phyloP scores from a whole-genome alignment of 2,797 vertebrate species.

The Bucorvus abyssinicus region DNA sequence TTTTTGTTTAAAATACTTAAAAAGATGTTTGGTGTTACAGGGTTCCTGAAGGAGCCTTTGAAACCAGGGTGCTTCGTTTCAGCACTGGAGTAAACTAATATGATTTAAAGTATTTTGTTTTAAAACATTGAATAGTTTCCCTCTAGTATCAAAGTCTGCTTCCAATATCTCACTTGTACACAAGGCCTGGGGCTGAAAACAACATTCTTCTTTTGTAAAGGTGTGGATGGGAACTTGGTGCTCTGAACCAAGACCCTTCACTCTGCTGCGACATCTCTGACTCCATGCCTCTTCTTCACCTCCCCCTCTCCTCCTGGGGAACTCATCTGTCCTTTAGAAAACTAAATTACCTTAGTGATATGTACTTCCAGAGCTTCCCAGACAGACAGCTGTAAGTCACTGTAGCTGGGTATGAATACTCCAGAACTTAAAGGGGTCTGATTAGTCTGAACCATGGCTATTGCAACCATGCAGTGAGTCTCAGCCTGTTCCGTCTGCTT shows the following conservation, averaged over 20 bases:
- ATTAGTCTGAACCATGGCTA: fast-evolving
- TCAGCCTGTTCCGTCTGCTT: background rate
- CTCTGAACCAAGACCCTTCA: background rate
- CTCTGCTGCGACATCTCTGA: fast-evolving
- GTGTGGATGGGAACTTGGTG: background rate
- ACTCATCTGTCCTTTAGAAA: background rate
- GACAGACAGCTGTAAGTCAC: background rate
- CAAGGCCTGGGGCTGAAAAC: background rate
- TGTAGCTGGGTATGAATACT: background rate
- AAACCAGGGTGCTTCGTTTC: background rate
- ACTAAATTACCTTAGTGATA: background rate
- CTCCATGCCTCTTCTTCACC: background rate
- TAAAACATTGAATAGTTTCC: background rate
- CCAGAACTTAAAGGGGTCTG: background rate
- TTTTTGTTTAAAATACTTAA: background rate
- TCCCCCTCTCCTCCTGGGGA: background rate
- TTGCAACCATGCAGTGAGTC: background rate
- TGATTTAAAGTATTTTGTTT: background rate
- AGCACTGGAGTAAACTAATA: background rate
- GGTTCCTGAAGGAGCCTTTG: background rate
- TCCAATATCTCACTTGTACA: background rate
- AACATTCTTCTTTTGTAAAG: background rate
- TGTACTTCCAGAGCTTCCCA: background rate
- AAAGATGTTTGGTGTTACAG: background rate
- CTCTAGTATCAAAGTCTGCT: background rate